phyloP scores from a whole-genome alignment of 2,888 invertebrate genomes.

The Chloroclystis v-ata region DNA sequence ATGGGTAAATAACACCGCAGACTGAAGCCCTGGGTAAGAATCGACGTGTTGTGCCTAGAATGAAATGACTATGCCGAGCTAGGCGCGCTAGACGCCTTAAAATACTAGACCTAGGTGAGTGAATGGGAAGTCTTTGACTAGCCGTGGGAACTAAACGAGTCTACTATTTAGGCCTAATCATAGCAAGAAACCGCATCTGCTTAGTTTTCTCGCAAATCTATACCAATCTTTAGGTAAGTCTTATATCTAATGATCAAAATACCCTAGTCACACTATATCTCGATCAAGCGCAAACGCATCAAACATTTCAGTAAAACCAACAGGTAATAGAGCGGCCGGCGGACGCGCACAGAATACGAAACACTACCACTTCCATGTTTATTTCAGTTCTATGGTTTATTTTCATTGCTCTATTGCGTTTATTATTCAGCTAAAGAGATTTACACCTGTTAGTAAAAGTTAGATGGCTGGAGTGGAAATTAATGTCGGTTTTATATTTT shows the following conservation, averaged over 20 bases:
- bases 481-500: conserved; percentile 6
- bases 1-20: too few species aligned
- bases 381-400: conserved; percentile 64
- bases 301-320: conserved; percentile 70
- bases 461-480: conserved; percentile 11
- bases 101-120: too few species aligned
- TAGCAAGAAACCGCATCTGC: too few species aligned
- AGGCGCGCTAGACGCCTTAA: too few species aligned
- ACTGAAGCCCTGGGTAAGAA: too few species aligned
- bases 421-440: conserved; percentile 40
- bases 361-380: conserved; percentile 49
- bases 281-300: conserved; percentile 68
- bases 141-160: too few species aligned
- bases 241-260: conserved; percentile 38
- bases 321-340: conserved; percentile 70
- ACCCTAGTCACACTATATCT: conserved; percentile 33
- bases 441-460: conserved; percentile 29
- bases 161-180: too few species aligned
- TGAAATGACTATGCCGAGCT: too few species aligned
- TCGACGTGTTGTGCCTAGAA: too few species aligned
- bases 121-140: too few species aligned
- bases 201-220: too few species aligned
- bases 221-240: too few species aligned
- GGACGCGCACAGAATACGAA: conserved; percentile 31
- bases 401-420: conserved; percentile 61